Conservation (phyloP, 2,113 vertebrate species). For the Camelus dromedarius region DNA sequence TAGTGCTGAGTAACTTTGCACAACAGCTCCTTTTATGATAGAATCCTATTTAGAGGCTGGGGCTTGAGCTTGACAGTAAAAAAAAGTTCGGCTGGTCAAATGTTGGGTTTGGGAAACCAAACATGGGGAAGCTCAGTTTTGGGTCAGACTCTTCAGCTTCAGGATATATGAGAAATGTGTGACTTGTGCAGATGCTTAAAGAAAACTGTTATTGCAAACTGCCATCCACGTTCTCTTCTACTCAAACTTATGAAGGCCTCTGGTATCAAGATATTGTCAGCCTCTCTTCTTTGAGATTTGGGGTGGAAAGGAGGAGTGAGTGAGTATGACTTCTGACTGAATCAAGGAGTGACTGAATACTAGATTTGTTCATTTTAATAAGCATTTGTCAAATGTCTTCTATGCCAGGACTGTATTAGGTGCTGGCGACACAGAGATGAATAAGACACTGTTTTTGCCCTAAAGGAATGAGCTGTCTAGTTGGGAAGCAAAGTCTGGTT, state of each 20-base stretch:
- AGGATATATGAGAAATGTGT: not conserved
- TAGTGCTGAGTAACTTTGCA: not conserved
- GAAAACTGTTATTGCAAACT: not conserved
- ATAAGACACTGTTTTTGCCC: not conserved
- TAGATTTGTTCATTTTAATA: slow-evolving; percentile 59
- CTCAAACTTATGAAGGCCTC: not conserved
- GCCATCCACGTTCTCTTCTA: not conserved
- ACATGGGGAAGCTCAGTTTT: not conserved
- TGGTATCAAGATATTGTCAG: not conserved
- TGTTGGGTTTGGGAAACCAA: not conserved
- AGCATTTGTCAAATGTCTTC: slow-evolving; percentile 35
- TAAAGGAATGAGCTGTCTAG: slow-evolving; percentile 8
- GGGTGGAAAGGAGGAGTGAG: not conserved
- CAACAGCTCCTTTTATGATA: not conserved
- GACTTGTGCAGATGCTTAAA: not conserved
- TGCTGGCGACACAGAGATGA: not conserved
- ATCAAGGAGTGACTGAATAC: not conserved
- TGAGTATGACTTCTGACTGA: not conserved
- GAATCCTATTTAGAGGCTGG: not conserved
- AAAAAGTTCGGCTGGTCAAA: not conserved
- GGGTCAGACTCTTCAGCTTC: not conserved
- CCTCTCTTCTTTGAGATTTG: not conserved
- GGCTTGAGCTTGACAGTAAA: not conserved
- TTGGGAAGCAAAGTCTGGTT: not conserved
- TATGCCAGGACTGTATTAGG: not conserved